Evolutionary conservation across 1,140 invertebrate species (phyloP).

Genomic region (Maniola jurtina): DNA sequence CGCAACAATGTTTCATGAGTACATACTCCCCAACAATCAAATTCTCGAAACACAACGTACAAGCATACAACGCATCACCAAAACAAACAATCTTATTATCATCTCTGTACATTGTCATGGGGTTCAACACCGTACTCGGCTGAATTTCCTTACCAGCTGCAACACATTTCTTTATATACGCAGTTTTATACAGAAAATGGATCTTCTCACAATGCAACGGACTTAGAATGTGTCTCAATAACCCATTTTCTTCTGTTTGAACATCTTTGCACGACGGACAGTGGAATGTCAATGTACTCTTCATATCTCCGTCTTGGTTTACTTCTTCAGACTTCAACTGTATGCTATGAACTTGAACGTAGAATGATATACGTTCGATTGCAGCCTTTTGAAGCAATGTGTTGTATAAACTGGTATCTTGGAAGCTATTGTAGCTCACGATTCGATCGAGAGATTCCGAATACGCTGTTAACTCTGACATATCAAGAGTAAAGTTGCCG

Average conservation of each 20-base stretch:
- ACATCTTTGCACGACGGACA: slow-evolving; percentile 54
- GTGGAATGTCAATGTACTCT: slow-evolving; percentile 51
- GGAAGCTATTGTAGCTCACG: slow-evolving; percentile 65
- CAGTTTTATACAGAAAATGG: slow-evolving; percentile 70
- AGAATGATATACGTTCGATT: slow-evolving; percentile 66
- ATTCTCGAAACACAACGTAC: slow-evolving; percentile 67
- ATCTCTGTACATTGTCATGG: slow-evolving; percentile 71
- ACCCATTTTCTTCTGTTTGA: slow-evolving; percentile 53
- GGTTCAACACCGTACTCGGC: slow-evolving; percentile 67
- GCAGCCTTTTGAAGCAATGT: slow-evolving; percentile 59
- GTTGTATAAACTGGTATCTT: slow-evolving; percentile 52
- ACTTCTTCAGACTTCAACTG: slow-evolving; percentile 47
- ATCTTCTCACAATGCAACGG: slow-evolving; percentile 66
- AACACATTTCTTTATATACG: slow-evolving; percentile 71
- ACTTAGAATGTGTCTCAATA: slow-evolving; percentile 62
- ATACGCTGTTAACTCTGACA: slow-evolving; percentile 58
- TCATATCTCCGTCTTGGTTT: slow-evolving; percentile 40
- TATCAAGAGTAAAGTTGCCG: slow-evolving; percentile 65
- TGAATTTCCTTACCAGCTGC: slow-evolving; percentile 58
- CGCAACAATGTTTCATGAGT: slow-evolving; percentile 59
- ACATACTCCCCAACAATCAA: slow-evolving; percentile 65
- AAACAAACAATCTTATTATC: slow-evolving; percentile 74
- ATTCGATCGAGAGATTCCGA: slow-evolving; percentile 66
- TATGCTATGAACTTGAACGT: slow-evolving; percentile 68
- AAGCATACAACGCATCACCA: slow-evolving; percentile 68